These are phyloP conservation scores for Leptatherina wallacei DNA, from an alignment of 2,797 vertebrate genomes.

Conservation along the genomic window DNA sequence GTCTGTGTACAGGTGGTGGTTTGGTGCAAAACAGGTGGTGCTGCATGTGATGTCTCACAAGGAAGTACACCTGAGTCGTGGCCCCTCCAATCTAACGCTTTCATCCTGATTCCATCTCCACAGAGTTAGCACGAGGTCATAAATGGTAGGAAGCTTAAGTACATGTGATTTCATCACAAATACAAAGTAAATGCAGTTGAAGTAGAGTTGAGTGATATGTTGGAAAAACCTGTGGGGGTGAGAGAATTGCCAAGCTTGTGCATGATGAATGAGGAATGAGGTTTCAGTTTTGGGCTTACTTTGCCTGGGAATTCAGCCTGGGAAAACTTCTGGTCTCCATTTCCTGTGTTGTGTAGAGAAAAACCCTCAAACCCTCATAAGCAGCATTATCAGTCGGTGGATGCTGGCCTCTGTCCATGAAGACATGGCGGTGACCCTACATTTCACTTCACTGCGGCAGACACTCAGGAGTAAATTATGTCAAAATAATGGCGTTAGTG, in stretches of 20 bases:
- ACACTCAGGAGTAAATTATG: not conserved
- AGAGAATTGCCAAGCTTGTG: conserved; percentile 15
- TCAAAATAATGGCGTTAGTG: not conserved
- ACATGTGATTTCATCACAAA: not conserved
- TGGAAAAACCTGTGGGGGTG: conserved; percentile 42
- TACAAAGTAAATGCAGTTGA: conserved; percentile 38
- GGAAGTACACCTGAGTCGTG: conserved; percentile 30
- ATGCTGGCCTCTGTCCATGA: conserved; percentile 3
- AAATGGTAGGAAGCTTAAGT: not conserved
- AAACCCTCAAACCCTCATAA: conserved; percentile 14
- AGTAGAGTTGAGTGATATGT: conserved; percentile 33
- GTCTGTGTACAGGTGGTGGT: conserved; percentile 13
- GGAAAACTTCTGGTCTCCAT: conserved; percentile 47
- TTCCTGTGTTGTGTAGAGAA: conserved; percentile 56
- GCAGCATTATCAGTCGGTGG: conserved; percentile 9
- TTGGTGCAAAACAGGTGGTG: conserved; percentile 30
- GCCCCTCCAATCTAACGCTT: not conserved
- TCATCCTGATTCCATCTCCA: not conserved
- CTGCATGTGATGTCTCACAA: conserved; percentile 44
- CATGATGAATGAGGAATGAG: conserved; percentile 29
- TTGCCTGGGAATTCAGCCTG: conserved; percentile 63
- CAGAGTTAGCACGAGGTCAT: not conserved
- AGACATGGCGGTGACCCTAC: not conserved
- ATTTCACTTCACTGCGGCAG: not conserved
- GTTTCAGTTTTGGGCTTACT: conserved; percentile 49